Percentiles rank a stretch among this genome's conserved stretches.
Evolutionary conservation across 2,888 invertebrate genomes (phyloP).

Genomic region (Petrolisthes manimaculis): DNA sequence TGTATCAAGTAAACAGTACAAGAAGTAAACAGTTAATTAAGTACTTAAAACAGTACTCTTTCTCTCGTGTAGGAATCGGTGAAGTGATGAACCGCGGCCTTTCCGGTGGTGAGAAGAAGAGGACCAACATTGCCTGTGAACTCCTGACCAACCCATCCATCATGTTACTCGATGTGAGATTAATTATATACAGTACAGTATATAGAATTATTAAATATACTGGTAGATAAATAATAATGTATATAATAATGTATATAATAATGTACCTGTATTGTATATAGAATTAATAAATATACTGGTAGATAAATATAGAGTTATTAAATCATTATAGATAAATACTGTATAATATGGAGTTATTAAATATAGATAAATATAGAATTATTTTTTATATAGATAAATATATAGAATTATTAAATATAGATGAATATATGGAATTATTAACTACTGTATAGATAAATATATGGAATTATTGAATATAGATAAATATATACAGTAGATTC

Average conservation of each 20-base stretch:
- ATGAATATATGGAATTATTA: no score
- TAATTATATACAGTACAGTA: no score
- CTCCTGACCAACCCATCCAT: slow-evolving; percentile 83
- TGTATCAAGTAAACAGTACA: no score
- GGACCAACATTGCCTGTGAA: slow-evolving; percentile 86
- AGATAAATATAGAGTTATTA: background rate
- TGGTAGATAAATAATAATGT: background rate
- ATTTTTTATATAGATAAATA: background rate
- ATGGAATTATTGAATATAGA: background rate
- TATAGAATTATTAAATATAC: background rate
- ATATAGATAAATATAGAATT: background rate
- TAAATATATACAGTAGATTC: background rate
- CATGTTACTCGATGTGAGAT: slow-evolving; percentile 82
- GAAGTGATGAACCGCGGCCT: slow-evolving; percentile 81
- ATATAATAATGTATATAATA: background rate
- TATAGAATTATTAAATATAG: background rate
- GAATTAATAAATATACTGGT: background rate
- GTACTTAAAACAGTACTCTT: no score
- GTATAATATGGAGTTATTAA: background rate
- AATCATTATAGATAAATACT: background rate
- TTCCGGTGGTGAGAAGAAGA: slow-evolving; percentile 86
- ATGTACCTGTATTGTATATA: no score
- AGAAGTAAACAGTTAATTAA: no score
- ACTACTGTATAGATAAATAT: background rate
- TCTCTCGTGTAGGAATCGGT: slow-evolving; percentile 77